Conservation (phyloP, 2,888 invertebrate species). For the Gymnoscelis rufifasciata region DNA sequence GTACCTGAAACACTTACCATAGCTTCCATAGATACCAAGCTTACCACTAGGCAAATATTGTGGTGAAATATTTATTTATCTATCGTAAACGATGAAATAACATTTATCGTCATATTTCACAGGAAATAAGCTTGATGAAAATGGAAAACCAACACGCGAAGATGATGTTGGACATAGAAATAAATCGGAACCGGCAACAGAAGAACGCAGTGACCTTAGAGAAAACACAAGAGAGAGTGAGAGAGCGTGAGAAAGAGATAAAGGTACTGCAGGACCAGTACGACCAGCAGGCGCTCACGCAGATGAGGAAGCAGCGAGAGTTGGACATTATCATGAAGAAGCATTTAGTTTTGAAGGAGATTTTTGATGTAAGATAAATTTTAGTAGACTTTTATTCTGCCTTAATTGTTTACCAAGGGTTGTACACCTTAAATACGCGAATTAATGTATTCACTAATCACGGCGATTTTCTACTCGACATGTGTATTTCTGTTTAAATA, state of each 20-base stretch:
- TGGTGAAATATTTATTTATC: too few relatives aligned
- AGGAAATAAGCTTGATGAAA: slow-evolving; percentile 76
- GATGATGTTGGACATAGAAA: slow-evolving; percentile 79
- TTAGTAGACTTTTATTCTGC: too few relatives aligned
- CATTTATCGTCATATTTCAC: slow-evolving; percentile 5
- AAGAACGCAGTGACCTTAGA: slow-evolving; percentile 54
- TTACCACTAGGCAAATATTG: too few relatives aligned
- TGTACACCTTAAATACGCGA: too few relatives aligned
- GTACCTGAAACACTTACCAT: too few relatives aligned
- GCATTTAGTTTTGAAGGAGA: slow-evolving; percentile 49
- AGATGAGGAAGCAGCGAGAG: slow-evolving; percentile 63
- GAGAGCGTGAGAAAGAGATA: slow-evolving; percentile 56
- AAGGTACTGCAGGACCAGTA: slow-evolving; percentile 51
- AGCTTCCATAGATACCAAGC: too few relatives aligned
- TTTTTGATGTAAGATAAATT: slow-evolving; percentile 60
- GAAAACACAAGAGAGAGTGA: slow-evolving; percentile 46
- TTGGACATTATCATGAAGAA: slow-evolving; percentile 61
- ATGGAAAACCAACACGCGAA: slow-evolving; percentile 80
- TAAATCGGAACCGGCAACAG: slow-evolving; percentile 58
- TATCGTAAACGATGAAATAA: too few relatives aligned
- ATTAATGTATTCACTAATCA: too few relatives aligned
- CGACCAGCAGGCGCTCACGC: slow-evolving; percentile 46
- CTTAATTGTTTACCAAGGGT: too few relatives aligned
- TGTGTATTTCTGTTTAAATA: too few relatives aligned
- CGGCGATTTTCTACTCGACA: too few relatives aligned